Conservation (phyloP, 2,113 vertebrate genomes). For the Boulengeromyrus knoepffleri region DNA sequence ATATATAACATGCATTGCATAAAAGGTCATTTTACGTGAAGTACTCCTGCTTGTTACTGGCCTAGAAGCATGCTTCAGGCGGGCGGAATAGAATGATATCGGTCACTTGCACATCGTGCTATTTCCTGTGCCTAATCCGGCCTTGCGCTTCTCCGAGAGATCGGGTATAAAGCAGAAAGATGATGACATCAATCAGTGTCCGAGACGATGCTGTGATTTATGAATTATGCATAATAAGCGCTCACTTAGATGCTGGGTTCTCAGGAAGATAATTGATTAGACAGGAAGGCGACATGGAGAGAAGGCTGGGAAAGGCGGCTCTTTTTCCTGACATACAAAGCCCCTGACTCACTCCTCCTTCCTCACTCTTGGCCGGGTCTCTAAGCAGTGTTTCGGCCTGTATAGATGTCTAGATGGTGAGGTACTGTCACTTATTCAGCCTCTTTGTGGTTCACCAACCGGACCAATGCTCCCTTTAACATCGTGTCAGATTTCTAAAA, state of each 20-base stretch:
- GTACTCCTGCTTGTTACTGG: neutral
- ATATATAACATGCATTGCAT: neutral
- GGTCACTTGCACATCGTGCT: conserved; percentile 18
- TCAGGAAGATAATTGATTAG: conserved; percentile 75
- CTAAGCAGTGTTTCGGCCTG: conserved; percentile 25
- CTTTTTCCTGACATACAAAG: conserved; percentile 18
- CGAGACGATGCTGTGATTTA: conserved; percentile 59
- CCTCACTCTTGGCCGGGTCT: conserved; percentile 28
- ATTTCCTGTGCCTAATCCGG: conserved; percentile 31
- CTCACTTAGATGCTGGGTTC: conserved; percentile 63
- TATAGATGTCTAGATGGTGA: neutral
- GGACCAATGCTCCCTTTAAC: neutral
- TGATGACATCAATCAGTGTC: conserved; percentile 68
- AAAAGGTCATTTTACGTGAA: conserved; percentile 1
- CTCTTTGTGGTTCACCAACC: neutral
- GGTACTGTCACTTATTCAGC: neutral
- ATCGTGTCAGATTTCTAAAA: neutral
- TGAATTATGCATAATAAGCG: conserved; percentile 72
- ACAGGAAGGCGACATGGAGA: conserved; percentile 62
- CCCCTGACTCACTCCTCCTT: neutral
- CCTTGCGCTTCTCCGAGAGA: conserved; percentile 25
- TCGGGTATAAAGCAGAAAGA: conserved; percentile 34
- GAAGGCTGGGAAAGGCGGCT: conserved; percentile 36
- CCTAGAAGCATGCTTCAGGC: neutral
- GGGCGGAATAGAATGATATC: conserved; percentile 19